Evolutionary conservation across 2,888 invertebrate genomes (phyloP).

Genomic region (Ornithoptera priamus): DNA sequence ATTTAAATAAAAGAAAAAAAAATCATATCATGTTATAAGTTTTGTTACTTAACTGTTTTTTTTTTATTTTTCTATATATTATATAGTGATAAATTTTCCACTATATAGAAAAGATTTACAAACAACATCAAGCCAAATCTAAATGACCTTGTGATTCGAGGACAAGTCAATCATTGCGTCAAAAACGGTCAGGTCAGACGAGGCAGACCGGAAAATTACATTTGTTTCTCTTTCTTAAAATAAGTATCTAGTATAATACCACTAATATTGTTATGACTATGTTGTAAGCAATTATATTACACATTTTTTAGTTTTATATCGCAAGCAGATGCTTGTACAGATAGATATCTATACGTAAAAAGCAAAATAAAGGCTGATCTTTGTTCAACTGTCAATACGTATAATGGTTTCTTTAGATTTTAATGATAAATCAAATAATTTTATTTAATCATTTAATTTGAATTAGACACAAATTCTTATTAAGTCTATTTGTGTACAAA

Average conservation of each 20-base stretch:
- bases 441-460: too few species aligned
- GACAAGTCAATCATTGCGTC: conserved; percentile 20
- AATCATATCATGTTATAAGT: too few species aligned
- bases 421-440: too few species aligned
- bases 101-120: neutral
- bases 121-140: neutral
- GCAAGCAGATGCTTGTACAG: too few species aligned
- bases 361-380: too few species aligned
- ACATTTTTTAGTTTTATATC: too few species aligned
- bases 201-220: conserved; percentile 28
- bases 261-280: neutral
- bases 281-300: neutral
- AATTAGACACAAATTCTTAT: too few species aligned
- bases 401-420: too few species aligned
- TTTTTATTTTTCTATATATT: neutral
- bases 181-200: conserved; percentile 19
- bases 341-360: too few species aligned
- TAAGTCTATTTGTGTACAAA: too few species aligned
- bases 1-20: too few species aligned
- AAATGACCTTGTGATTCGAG: conserved; percentile 18
- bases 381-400: too few species aligned
- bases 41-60: neutral
- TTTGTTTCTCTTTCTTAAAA: conserved; percentile 23
- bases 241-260: neutral
- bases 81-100: neutral